These are phyloP conservation scores for Neuroterus valhalla DNA, from an alignment of 1,140 invertebrate species.

Conservation along the genomic window DNA sequence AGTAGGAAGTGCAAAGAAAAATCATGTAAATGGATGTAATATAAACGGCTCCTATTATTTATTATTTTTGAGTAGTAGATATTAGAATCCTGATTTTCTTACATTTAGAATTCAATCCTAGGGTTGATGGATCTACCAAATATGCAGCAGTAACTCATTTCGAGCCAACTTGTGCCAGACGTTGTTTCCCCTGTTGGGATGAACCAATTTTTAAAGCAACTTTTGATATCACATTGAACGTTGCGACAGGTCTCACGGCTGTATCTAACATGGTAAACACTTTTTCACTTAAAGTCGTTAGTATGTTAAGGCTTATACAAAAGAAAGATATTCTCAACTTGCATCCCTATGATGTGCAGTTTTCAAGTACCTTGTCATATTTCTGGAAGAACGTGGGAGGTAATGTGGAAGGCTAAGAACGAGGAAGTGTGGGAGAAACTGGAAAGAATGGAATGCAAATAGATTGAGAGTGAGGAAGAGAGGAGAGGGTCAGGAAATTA, in stretches of 20 bases:
- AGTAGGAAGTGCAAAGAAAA: neutral
- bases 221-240: slow-evolving; percentile 90
- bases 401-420: no score
- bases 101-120: slow-evolving; percentile 63
- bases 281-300: neutral
- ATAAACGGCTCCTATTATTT: no score
- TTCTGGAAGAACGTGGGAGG: no score
- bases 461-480: no score
- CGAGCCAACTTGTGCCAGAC: slow-evolving; percentile 90
- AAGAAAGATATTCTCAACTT: no score
- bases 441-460: no score
- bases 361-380: no score
- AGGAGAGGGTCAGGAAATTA: no score
- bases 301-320: no score
- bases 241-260: slow-evolving; percentile 85
- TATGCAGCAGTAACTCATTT: slow-evolving; percentile 94
- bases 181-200: slow-evolving; percentile 97
- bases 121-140: slow-evolving; percentile 82
- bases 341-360: no score
- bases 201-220: slow-evolving; percentile 95
- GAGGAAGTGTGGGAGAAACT: no score
- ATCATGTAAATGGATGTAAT: neutral
- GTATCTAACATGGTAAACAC: slow-evolving; percentile 91
- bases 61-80: neutral
- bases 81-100: neutral